Evolutionary conservation across 2,888 invertebrate genomes (phyloP).

Genomic region (Macrosiphum euphorbiae): DNA sequence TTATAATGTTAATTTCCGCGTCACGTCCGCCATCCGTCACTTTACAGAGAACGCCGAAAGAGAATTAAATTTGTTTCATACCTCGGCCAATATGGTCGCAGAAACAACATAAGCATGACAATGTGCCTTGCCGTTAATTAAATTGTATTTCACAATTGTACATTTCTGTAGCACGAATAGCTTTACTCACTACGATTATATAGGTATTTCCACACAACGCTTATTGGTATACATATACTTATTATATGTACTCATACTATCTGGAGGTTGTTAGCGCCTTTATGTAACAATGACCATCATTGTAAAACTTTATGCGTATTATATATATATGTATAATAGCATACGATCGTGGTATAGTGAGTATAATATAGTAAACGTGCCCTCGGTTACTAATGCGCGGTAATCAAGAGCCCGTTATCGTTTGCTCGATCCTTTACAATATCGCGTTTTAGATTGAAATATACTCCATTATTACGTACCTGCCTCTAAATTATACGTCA

Average conservation of each 20-base stretch:
- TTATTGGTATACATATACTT: neutral
- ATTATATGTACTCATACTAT: neutral
- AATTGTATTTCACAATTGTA: neutral
- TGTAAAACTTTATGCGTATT: neutral
- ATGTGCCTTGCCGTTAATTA: neutral
- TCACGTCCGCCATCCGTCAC: neutral
- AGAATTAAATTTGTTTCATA: neutral
- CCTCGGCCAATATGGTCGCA: neutral
- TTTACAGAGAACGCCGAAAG: neutral
- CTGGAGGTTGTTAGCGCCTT: neutral
- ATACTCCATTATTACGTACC: neutral
- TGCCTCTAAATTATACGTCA: neutral
- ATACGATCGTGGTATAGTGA: neutral
- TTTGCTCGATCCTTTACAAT: neutral
- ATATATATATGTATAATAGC: neutral
- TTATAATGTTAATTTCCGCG: neutral
- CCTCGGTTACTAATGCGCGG: neutral
- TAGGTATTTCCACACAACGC: neutral
- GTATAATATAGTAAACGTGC: neutral
- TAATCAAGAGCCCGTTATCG: slow-evolving; percentile 26
- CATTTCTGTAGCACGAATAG: neutral
- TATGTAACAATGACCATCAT: neutral
- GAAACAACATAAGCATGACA: neutral
- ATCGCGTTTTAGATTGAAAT: neutral
- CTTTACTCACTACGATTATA: neutral